Base-by-base conservation (phyloP, 1,140 invertebrate genomes). In the Anagrus nilaparvatae region DNA sequence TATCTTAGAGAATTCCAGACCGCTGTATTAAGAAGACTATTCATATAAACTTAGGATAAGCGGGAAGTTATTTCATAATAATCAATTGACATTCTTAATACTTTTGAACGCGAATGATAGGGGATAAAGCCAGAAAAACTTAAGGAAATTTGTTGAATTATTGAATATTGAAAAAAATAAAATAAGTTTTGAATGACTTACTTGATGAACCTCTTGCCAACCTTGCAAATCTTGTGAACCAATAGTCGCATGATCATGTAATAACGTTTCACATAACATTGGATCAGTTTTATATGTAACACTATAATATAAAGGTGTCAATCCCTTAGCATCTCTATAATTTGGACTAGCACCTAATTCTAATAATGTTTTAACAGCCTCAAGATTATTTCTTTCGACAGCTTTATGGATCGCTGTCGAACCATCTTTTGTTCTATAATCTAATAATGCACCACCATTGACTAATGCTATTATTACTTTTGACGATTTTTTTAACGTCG, bases 171-270 rank as follows among this genome's bases (percentile, higher is more conserved):
- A n/a, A n/a, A n/a, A n/a, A n/a, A n/a, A n/a, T n/a, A n/a, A n/a
- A n/a, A n/a, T n/a, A n/a, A n/a, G 64, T n/a, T 27, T 23, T 23
- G 13, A 38, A 12, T 23, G 14, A n/a, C 38, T 31, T 36, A 67
- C 94, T 82, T 98, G 95, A 71, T 99, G 96, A 27, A 97, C 87
- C 75, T 99, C 95, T 57, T 94, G 87, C 91, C 95, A 98, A 24
- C 95, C 96, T 66, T 98, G 93, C 53, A 89, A 77, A 71, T 99
- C 96, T 51, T 86, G 82, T 13, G 87, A 83, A 8, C 93, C 94
- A 49, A 96, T 82, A 7, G 83, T 81, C n/a, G 93, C 89, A 55
- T 96, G 85, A 62, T 99, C 94, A 59, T 96, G 90, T 6, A 99
- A 73, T 34, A 99, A 69, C 36, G 87, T 84, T 69, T 97, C 91